Evolutionary conservation across 2,888 invertebrate species (phyloP), one percentile per base, ranked within the genome.

Genomic region (Blera fallax): DNA sequence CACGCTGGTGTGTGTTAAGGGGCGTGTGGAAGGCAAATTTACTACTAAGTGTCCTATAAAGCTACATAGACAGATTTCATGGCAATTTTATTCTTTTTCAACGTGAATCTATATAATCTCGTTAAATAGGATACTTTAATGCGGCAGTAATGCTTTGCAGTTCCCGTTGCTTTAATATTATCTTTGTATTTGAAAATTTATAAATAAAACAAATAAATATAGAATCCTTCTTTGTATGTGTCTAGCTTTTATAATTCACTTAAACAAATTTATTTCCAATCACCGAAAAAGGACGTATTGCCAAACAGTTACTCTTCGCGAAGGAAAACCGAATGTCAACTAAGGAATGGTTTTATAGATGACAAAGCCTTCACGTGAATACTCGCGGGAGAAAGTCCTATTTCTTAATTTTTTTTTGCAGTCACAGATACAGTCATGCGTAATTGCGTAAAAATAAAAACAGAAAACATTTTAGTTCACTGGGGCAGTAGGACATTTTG

Each of bases 281-380:
- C 52, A 76, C 40, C 37, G 7, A 43, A 27, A 24, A 48, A 40
- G 40, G 43, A 45, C 32, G 37, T 40, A 29, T 67, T 18, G 16
- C 32, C 29, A 45, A 29, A 58, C 52, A 24, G 18, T 34, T 60
- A 60, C 65, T 56, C 60, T 40, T 76, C 40, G 32, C 76, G 24
- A 50, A 43, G 80, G 65, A 85, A 70, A 67, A 18, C 58, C 56
- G 70, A 80, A 81, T 72, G 58, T 76, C 54, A 87, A 83, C 87
- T 87, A 60, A 80, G 62, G 45, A 79, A 58, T 40, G 11, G 10
- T 52, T 64, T 72, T 54, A 2, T 29, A 18, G 37, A 45, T 83
- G 78, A 62, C 54, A 56, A 64, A 69, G 69, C 24, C 52, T 64
- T 74, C 74, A 52, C 50, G 40, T 58, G 34, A 58, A 10, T 65